Evolutionary conservation across 2,888 invertebrate species (phyloP).

Genomic region (Coenonympha arcania): DNA sequence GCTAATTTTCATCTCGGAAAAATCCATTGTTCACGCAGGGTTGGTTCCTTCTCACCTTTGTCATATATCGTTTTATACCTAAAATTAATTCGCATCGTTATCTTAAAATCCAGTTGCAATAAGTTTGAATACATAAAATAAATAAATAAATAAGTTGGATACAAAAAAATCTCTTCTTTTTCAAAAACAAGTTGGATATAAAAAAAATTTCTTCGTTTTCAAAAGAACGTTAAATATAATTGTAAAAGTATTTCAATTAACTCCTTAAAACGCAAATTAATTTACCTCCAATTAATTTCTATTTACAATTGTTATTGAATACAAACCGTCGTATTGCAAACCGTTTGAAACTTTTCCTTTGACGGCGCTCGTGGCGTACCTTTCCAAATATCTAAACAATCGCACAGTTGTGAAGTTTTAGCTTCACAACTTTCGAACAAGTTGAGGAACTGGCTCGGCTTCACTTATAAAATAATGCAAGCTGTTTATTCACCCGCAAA

Average conservation of each 20-base stretch:
- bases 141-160: no score
- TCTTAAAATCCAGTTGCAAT: no score
- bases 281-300: slow-evolving; percentile 31
- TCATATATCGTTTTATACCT: no score
- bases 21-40: no score
- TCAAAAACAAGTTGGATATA: no score
- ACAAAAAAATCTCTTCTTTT: no score
- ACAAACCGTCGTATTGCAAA: slow-evolving; percentile 49
- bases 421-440: slow-evolving; percentile 37
- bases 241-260: neutral
- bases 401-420: slow-evolving; percentile 41
- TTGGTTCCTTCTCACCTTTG: no score
- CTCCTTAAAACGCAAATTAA: slow-evolving; percentile 12
- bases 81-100: no score
- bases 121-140: no score
- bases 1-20: no score
- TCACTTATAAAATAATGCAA: slow-evolving; percentile 31
- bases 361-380: slow-evolving; percentile 37
- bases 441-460: slow-evolving; percentile 38
- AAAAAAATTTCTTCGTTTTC: no score
- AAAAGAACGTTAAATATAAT: neutral
- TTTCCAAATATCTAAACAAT: slow-evolving; percentile 49
- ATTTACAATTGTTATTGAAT: slow-evolving; percentile 39
- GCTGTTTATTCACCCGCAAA: slow-evolving; percentile 15
- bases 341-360: slow-evolving; percentile 60